phyloP scores from a whole-genome alignment of 2,888 invertebrate genomes.

The Shargacucullia verbasci region DNA sequence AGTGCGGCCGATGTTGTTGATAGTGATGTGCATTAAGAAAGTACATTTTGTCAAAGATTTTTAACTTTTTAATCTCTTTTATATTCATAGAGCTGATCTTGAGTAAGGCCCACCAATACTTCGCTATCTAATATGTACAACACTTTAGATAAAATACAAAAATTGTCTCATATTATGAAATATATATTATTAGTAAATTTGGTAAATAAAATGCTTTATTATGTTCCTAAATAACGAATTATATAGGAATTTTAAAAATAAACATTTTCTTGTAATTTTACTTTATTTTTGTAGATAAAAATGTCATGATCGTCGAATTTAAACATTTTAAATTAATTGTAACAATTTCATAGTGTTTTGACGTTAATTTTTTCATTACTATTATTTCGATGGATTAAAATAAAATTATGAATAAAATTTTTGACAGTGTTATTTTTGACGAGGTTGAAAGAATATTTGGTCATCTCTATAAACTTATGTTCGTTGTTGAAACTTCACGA shows the following conservation, averaged over 20 bases:
- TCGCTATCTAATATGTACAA: constrained; percentile 38
- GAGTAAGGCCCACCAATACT: not conserved
- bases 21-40: too few species aligned
- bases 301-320: constrained; percentile 68
- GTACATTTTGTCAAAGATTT: too few species aligned
- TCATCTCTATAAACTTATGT: constrained; percentile 3
- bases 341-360: constrained; percentile 34
- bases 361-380: constrained; percentile 53
- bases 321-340: constrained; percentile 64
- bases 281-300: constrained; percentile 60
- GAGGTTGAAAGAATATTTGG: constrained; percentile 6
- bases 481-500: too few species aligned
- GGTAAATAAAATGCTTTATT: constrained; percentile 34
- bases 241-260: constrained; percentile 30
- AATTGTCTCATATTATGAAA: constrained; percentile 7
- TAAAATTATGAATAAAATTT: constrained; percentile 68
- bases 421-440: constrained; percentile 39
- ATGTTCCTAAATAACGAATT: constrained; percentile 44
- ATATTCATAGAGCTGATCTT: too few species aligned
- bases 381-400: constrained; percentile 65
- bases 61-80: too few species aligned
- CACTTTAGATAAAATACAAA: constrained; percentile 22
- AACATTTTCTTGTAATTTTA: constrained; percentile 37
- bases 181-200: constrained; percentile 25
- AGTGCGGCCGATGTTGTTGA: too few species aligned